Percentiles rank a stretch among this genome's conserved stretches.
Evolutionary conservation across 2,888 invertebrate genomes (phyloP).

Genomic region (Serripes groenlandicus): DNA sequence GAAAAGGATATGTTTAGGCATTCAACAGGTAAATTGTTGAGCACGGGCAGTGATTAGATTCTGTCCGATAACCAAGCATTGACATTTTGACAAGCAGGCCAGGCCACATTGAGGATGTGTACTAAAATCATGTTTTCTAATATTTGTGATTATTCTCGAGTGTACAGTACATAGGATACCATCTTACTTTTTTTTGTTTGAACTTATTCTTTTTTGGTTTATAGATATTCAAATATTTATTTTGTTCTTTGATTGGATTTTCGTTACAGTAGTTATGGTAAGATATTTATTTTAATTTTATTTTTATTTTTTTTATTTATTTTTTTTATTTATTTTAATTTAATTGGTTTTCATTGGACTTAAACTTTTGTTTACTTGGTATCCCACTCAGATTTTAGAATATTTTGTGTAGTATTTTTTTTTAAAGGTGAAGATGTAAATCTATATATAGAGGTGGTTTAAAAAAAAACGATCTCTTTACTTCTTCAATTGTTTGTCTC

Average conservation of each 20-base stretch:
- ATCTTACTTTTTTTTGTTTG: neutral
- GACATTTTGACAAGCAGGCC: conserved; percentile 22
- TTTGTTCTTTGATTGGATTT: neutral
- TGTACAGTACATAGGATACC: neutral
- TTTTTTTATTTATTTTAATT: neutral
- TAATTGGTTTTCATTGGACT: neutral
- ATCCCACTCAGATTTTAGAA: neutral
- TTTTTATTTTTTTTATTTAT: neutral
- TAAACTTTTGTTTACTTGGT: neutral
- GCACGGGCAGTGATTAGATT: conserved; percentile 22
- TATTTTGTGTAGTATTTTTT: neutral
- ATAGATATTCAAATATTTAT: neutral
- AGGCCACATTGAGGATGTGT: too few species aligned
- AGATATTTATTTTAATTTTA: neutral
- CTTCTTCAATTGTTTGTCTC: too few species aligned
- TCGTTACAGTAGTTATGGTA: conserved; percentile 2
- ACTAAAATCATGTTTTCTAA: neutral
- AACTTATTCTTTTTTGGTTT: neutral
- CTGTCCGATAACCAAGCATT: conserved; percentile 22
- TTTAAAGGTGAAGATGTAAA: neutral
- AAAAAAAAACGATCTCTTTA: neutral
- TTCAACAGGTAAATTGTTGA: conserved; percentile 56
- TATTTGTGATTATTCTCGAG: neutral
- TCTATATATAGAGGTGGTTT: conserved; percentile 14
- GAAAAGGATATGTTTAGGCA: conserved; percentile 12